Evolutionary conservation across 2,113 vertebrate species (phyloP).

Genomic region (Brienomyrus brachyistius): DNA sequence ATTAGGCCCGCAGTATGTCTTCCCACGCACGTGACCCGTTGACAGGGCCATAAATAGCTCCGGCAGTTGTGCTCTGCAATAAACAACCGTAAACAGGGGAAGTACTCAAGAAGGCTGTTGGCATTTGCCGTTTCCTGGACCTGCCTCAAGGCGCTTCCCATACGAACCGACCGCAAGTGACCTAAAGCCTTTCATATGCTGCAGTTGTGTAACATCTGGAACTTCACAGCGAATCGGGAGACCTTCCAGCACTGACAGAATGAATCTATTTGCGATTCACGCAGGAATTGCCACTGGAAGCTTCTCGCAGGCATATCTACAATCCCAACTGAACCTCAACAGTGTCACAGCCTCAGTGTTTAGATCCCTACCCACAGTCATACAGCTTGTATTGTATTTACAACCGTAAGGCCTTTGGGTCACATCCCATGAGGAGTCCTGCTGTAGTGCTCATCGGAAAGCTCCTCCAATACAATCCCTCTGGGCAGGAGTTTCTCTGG

Average conservation of each 20-base stretch:
- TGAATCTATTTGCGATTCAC: not conserved
- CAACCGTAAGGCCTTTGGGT: not conserved
- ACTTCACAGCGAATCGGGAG: slow-evolving; percentile 20
- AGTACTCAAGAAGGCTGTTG: slow-evolving; percentile 32
- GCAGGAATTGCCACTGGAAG: not conserved
- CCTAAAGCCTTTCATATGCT: not conserved
- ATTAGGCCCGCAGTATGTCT: slow-evolving; percentile 1
- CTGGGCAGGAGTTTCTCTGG: not conserved
- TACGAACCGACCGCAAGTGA: not conserved
- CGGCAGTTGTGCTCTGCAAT: slow-evolving; percentile 6
- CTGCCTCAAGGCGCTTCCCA: not conserved
- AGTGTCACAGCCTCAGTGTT: not conserved
- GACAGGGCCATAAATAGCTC: slow-evolving; percentile 22
- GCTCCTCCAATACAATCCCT: not conserved
- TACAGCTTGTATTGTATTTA: not conserved
- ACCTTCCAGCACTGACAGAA: not conserved
- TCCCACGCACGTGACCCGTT: not conserved
- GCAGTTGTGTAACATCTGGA: not conserved
- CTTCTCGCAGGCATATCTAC: not conserved
- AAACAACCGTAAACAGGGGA: slow-evolving; percentile 33
- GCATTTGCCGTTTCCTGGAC: slow-evolving; percentile 27
- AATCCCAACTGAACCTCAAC: not conserved
- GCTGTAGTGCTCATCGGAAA: not conserved
- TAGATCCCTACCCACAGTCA: not conserved
- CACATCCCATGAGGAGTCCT: not conserved